These are phyloP conservation scores for Tetropium fuscum DNA, from an alignment of 2,888 invertebrate genomes.

Conservation along the genomic window DNA sequence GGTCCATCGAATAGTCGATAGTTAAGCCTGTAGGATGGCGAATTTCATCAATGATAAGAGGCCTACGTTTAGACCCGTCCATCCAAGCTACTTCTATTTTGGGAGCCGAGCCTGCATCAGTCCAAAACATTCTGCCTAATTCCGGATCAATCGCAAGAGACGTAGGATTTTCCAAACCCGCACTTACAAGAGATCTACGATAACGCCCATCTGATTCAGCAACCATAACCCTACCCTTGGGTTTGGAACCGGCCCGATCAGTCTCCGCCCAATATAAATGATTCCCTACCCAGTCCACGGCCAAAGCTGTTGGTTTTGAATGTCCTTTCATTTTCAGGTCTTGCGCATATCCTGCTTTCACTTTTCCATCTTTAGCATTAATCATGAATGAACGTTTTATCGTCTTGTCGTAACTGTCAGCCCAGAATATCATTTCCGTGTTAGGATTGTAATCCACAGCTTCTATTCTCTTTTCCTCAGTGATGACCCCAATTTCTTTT, in stretches of 20 bases:
- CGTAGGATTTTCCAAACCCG: slow-evolving; percentile 87
- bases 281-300: slow-evolving; percentile 94
- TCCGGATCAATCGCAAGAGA: slow-evolving; percentile 91
- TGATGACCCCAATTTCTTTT: slow-evolving; percentile 82
- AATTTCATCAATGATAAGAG: slow-evolving; percentile 83
- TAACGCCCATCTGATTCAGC: slow-evolving; percentile 92
- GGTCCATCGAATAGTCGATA: slow-evolving; percentile 91
- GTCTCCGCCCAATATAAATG: slow-evolving; percentile 96
- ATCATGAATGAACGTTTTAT: slow-evolving; percentile 94
- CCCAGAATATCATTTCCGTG: slow-evolving; percentile 93
- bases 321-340: slow-evolving; percentile 87
- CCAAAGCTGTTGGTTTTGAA: slow-evolving; percentile 88
- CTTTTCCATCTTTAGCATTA: slow-evolving; percentile 80
- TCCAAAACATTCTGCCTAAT: slow-evolving; percentile 91
- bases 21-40: slow-evolving; percentile 90
- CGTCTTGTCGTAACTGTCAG: slow-evolving; percentile 90
- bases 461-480: slow-evolving; percentile 89
- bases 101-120: slow-evolving; percentile 90
- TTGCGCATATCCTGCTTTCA: slow-evolving; percentile 86
- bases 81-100: slow-evolving; percentile 97
- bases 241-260: slow-evolving; percentile 79
- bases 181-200: slow-evolving; percentile 81
- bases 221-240: slow-evolving; percentile 86
- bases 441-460: slow-evolving; percentile 91
- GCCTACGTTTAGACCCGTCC: slow-evolving; percentile 91